Base-by-base conservation (phyloP, 2,888 invertebrate species). In the Melanchra persicariae region DNA sequence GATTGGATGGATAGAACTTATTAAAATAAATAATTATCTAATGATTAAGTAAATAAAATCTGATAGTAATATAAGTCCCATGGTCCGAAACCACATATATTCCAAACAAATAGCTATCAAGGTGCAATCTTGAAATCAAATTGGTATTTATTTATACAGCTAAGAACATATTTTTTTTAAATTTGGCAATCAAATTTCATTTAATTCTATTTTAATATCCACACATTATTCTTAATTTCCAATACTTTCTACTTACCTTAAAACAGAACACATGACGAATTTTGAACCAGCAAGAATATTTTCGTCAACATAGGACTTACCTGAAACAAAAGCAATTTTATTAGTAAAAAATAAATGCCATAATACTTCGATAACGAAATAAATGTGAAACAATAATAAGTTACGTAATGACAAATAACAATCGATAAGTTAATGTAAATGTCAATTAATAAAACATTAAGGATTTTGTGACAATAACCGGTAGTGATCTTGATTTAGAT, bases 231-330 rank as follows among this genome's bases (percentile, higher is more conserved):
- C 1, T 26, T 34, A 47, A 74, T 64, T 40, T 34, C 5, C n/a
- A 37, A 19, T 26, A n/a, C 6, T 3, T 40, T 26, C 5, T 26
- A 74, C 77, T 68, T 77, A 77, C 75, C 19, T 47, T 22, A 43
- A 37, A 43, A 8, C 30, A 22, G 17, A 51, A 43, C 0, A 3
- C 22, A n/a, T 62, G 30, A n/a, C 0, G 17, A 19, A 30, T 26
- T n/a, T 19, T n/a, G 55, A n/a, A 47, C 19, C 22, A 62, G 55
- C 1, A 19, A 37, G 2, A 66, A 61, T 15, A 49, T 26, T 47
- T 75, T 43, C 58, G 19, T 73, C 61, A 71, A 57, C 12, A 24
- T 47, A 49, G 17, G 34, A 75, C 77, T 78, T 81, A 78, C 77
- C 77, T 78, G 81, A 37, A 78, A 81, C 49, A 19, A 81, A 60